Evolutionary conservation across 2,113 vertebrate genomes (phyloP).

Genomic region (Ramphastos sulfuratus): DNA sequence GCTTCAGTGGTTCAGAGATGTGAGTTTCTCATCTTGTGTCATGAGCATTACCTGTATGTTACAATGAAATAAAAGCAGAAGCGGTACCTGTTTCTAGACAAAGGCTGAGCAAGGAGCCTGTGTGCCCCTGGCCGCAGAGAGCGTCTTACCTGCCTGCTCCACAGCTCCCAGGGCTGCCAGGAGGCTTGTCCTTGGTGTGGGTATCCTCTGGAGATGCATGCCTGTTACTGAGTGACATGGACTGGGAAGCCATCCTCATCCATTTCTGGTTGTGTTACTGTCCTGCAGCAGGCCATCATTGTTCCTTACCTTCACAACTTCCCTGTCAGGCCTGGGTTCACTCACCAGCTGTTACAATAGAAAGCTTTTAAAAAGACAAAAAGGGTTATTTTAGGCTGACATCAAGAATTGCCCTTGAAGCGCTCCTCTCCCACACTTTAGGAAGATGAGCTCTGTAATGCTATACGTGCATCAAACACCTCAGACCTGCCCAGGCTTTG

Average conservation of each 20-base stretch:
- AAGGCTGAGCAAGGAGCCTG: conserved; percentile 6
- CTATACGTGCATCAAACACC: not conserved
- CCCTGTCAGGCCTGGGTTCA: not conserved
- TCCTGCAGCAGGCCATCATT: not conserved
- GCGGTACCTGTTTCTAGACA: conserved; percentile 79
- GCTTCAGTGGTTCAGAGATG: conserved; percentile 64
- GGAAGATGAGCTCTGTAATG: not conserved
- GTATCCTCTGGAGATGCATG: fast-evolving
- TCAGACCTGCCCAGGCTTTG: not conserved
- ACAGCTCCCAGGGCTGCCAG: not conserved
- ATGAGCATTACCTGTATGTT: conserved; percentile 77
- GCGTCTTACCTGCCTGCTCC: not conserved
- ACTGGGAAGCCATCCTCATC: not conserved
- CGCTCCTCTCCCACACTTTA: not conserved
- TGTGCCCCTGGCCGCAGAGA: not conserved
- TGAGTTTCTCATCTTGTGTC: conserved; percentile 75
- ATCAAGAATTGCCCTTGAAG: not conserved
- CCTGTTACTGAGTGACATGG: not conserved
- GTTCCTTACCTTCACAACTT: not conserved
- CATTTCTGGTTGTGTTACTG: not conserved
- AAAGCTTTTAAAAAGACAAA: not conserved
- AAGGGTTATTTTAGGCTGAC: not conserved
- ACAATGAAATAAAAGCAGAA: conserved; percentile 84
- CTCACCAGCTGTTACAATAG: not conserved
- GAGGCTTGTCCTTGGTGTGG: fast-evolving